Evolutionary conservation across 2,888 invertebrate species (phyloP).

Genomic region (Cistogaster globosa): DNA sequence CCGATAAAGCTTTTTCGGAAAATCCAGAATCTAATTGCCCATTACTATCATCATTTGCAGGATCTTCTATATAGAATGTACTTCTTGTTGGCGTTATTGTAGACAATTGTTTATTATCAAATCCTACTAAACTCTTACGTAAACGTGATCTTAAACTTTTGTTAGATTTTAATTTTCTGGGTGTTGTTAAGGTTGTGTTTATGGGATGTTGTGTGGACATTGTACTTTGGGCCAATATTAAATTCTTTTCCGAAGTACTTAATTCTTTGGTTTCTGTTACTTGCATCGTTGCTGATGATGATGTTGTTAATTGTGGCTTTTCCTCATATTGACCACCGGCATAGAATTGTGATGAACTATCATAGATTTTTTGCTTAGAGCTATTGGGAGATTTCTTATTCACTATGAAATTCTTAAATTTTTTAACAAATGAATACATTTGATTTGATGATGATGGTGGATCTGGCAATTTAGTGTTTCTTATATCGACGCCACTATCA

Average conservation of each 20-base stretch:
- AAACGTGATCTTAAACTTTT: conserved; percentile 86
- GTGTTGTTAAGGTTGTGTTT: conserved; percentile 73
- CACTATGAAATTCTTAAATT: conserved; percentile 86
- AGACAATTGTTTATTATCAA: conserved; percentile 81
- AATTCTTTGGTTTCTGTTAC: conserved; percentile 73
- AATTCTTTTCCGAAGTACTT: conserved; percentile 83
- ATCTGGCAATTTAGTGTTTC: conserved; percentile 85
- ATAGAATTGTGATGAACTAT: conserved; percentile 79
- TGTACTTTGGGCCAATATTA: conserved; percentile 75
- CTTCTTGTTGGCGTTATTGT: conserved; percentile 85
- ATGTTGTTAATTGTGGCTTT: conserved; percentile 63
- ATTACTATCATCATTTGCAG: conserved; percentile 84
- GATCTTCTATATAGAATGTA: conserved; percentile 89
- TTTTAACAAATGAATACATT: conserved; percentile 88
- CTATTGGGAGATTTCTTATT: conserved; percentile 80
- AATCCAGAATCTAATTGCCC: conserved; percentile 87
- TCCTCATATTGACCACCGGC: conserved; percentile 73
- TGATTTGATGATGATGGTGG: conserved; percentile 85
- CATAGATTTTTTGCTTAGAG: conserved; percentile 79
- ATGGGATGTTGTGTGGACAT: conserved; percentile 60
- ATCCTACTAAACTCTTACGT: conserved; percentile 84
- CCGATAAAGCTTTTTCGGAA: conserved; percentile 81
- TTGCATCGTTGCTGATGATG: conserved; percentile 72
- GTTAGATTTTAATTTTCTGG: conserved; percentile 83
- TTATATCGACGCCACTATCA: conserved; percentile 84